Evolutionary conservation across 2,113 vertebrate genomes (phyloP).

Genomic region (Nothocercus julius): DNA sequence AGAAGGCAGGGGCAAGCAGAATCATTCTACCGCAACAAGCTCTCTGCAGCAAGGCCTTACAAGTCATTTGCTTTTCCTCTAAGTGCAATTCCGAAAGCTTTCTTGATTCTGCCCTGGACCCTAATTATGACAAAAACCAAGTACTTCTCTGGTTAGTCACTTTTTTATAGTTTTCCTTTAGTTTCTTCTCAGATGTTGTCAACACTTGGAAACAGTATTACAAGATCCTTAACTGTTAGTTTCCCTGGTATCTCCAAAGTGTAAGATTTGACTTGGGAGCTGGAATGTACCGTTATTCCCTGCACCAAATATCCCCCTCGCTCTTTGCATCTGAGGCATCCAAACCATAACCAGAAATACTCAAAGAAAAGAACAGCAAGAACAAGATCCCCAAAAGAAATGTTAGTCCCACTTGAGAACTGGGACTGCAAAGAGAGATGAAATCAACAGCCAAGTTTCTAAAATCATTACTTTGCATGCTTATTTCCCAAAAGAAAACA

Average conservation of each 20-base stretch:
- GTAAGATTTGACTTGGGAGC: accelerated
- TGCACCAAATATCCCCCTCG: background rate
- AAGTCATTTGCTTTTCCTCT: background rate
- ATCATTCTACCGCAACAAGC: background rate
- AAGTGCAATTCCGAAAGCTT: background rate
- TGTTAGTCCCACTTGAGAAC: background rate
- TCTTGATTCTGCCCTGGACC: background rate
- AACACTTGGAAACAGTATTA: background rate
- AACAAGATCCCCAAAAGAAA: background rate
- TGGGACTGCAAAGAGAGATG: accelerated
- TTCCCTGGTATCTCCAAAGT: background rate
- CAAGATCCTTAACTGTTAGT: background rate
- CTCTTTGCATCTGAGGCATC: background rate
- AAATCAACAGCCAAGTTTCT: background rate
- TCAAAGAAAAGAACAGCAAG: background rate
- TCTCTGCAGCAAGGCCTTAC: background rate
- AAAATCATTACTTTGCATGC: background rate
- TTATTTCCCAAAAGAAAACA: background rate
- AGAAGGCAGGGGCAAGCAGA: background rate
- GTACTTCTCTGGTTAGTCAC: background rate
- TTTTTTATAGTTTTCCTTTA: background rate
- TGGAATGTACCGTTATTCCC: background rate
- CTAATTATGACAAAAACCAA: background rate
- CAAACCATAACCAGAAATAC: background rate
- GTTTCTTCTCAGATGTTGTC: background rate